Percentiles rank a stretch among this genome's conserved stretches.
Evolutionary conservation across 1,140 invertebrate genomes (phyloP).

Genomic region (Leptinotarsa defecta): DNA sequence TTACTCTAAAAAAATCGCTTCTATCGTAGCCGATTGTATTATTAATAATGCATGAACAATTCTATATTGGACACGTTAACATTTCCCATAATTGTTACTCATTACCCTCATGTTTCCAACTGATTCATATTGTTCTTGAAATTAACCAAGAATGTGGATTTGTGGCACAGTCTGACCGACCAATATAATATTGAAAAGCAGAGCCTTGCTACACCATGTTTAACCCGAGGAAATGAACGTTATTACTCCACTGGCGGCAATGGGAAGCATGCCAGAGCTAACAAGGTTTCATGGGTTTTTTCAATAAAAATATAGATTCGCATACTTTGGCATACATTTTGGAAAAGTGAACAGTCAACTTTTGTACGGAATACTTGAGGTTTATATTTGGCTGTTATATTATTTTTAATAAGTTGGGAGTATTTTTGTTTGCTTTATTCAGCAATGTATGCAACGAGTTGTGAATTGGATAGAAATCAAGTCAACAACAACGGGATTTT

Average conservation of each 20-base stretch:
- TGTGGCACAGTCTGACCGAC: neutral
- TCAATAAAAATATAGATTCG: too few relatives aligned
- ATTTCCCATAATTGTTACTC: neutral
- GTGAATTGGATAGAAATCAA: too few relatives aligned
- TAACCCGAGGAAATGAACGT: neutral
- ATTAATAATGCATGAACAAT: neutral
- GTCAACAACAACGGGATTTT: too few relatives aligned
- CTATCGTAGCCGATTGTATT: neutral
- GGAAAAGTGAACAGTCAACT: too few relatives aligned
- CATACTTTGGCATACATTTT: too few relatives aligned
- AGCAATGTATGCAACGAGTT: too few relatives aligned
- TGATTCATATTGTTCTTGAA: constrained; percentile 10
- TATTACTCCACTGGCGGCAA: neutral
- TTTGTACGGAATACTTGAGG: too few relatives aligned
- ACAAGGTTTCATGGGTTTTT: too few relatives aligned
- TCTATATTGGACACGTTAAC: neutral
- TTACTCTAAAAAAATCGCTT: neutral
- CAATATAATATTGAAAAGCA: neutral
- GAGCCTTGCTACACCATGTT: neutral
- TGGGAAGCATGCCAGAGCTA: neutral
- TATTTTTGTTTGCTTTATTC: too few relatives aligned
- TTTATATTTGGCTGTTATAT: too few relatives aligned
- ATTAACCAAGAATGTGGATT: constrained; percentile 19
- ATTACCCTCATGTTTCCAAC: neutral
- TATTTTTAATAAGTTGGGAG: too few relatives aligned